Evolutionary conservation across 2,113 vertebrate genomes (phyloP).

Genomic region (Oryzias melastigma): DNA sequence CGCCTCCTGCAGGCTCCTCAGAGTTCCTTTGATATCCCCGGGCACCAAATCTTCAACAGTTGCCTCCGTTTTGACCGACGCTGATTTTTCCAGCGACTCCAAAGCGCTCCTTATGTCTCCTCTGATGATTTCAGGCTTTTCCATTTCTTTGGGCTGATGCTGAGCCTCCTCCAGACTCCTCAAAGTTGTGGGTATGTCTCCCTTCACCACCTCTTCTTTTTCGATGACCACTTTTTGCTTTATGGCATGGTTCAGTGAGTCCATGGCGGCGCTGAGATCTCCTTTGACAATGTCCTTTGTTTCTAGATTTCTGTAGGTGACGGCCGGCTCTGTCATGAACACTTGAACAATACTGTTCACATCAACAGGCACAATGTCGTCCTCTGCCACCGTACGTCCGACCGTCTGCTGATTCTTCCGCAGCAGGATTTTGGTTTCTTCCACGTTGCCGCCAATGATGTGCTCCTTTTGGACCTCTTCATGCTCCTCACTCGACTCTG

Average conservation of each 20-base stretch:
- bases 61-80: constrained; percentile 73
- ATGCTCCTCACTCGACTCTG: constrained; percentile 62
- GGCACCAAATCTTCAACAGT: constrained; percentile 81
- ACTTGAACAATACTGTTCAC: constrained; percentile 81
- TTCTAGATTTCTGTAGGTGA: constrained; percentile 69
- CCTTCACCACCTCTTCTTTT: constrained; percentile 85
- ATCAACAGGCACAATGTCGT: constrained; percentile 87
- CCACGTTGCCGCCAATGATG: constrained; percentile 84
- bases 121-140: constrained; percentile 79
- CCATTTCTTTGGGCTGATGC: constrained; percentile 75
- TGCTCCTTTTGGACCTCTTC: constrained; percentile 69
- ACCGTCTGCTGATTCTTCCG: constrained; percentile 78
- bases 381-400: constrained; percentile 81
- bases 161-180: constrained; percentile 83
- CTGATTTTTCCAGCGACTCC: constrained; percentile 84
- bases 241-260: constrained; percentile 82
- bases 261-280: constrained; percentile 82
- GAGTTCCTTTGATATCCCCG: constrained; percentile 82
- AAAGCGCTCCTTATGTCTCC: constrained; percentile 83
- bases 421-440: constrained; percentile 82
- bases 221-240: constrained; percentile 80
- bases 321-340: constrained; percentile 81
- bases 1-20: constrained; percentile 83
- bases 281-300: constrained; percentile 83
- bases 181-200: constrained; percentile 77